Evolutionary conservation across 2,888 invertebrate genomes (phyloP).

Genomic region (Xestia c-nigrum): DNA sequence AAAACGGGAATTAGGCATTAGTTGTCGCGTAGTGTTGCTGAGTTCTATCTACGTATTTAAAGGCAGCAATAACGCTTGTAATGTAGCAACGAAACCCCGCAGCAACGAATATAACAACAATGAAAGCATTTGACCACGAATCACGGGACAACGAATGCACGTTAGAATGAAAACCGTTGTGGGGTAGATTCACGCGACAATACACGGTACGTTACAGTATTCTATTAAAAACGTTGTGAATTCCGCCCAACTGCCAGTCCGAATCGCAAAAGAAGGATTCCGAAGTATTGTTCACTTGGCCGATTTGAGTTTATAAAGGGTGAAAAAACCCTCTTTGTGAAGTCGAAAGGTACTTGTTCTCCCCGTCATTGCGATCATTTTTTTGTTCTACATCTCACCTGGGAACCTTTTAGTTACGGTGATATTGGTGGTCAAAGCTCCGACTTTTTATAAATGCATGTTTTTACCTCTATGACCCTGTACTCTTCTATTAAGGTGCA

Average conservation of each 20-base stretch:
- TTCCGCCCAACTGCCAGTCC: background rate
- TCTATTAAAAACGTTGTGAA: background rate
- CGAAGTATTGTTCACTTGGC: background rate
- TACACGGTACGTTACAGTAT: background rate
- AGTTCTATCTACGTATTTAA: background rate
- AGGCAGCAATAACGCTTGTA: background rate
- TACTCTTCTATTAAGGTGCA: too few relatives aligned
- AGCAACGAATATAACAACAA: background rate
- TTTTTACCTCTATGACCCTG: too few relatives aligned
- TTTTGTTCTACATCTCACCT: too few relatives aligned
- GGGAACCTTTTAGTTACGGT: too few relatives aligned
- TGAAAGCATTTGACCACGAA: background rate
- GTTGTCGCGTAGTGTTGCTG: background rate
- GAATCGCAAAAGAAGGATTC: background rate
- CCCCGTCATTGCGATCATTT: too few relatives aligned
- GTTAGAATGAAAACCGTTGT: background rate
- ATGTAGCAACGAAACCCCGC: background rate
- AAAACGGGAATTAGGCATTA: too few relatives aligned
- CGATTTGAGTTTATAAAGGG: too few relatives aligned
- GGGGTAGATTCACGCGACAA: background rate
- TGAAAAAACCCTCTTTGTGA: too few relatives aligned
- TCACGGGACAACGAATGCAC: background rate
- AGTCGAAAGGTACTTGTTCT: too few relatives aligned
- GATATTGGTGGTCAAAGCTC: too few relatives aligned
- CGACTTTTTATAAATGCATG: too few relatives aligned